Base-by-base conservation (phyloP, 2,113 vertebrate genomes). In the Formicarius rufipectus region DNA sequence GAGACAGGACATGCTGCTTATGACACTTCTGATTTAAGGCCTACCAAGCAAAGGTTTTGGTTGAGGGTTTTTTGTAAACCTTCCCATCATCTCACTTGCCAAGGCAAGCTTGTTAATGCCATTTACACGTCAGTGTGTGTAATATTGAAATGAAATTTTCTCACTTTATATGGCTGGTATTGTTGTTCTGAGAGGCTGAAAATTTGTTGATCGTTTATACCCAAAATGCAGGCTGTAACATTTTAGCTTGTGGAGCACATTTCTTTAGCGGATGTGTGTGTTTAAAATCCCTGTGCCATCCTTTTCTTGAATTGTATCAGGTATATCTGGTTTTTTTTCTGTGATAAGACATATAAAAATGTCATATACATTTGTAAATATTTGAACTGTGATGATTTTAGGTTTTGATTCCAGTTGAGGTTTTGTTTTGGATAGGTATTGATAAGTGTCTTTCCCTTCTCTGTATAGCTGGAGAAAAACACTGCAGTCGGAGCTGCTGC, bases 401-500 rank as follows among this genome's bases (percentile, higher is more conserved):
- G 50, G 88, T 93, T 79, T 92, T 82, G 64, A 78, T 84, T 56
- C 33, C 72, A 71, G 80, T 22, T 90, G 64, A 84, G 79, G 72
- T 64, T 40, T 33, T 44, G 28, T 52, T 53, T 42, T 63, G 11
- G 22, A n/a, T 94, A 67, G 74, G 77, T 52, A 82, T 91, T 84
- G 60, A 45, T 93, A 77, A 83, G 44, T 90, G 33, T 93, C 50
- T 37, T 96, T 60, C 33, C 50, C 49, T 91, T 74, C 53, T 85
- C 80, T 91, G 30, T 28, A 28, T 62, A 94, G 76, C 79, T 88
- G 79, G 83, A 93, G 75, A 96, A 69, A 31, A 58, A 39, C 45
- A 18, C 75, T 92, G 82, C 81, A 80, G 1, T 64, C 76, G 91
- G 90, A 94, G 75, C 52, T 96, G 93, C 84, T 95, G 58, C 81